Conservation (phyloP, 2,888 invertebrate genomes). For the Acheta domesticus region DNA sequence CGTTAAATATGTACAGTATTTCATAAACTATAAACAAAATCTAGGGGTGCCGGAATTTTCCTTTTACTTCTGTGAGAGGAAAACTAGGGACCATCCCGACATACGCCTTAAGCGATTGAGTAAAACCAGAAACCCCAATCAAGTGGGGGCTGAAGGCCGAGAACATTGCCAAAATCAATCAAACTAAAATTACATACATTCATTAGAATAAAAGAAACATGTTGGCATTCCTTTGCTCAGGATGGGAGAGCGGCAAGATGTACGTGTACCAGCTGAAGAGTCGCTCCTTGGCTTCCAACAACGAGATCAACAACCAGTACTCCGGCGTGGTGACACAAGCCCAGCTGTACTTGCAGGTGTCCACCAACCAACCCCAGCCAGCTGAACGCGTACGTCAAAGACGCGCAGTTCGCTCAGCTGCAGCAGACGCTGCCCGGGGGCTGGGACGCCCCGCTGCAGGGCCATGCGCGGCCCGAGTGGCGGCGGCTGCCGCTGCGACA, state of each 20-base stretch:
- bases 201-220: too few species aligned
- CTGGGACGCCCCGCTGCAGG: constrained; percentile 51
- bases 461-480: constrained; percentile 50
- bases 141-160: too few species aligned
- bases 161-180: too few species aligned
- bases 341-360: constrained; percentile 51
- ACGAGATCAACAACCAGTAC: constrained; percentile 55
- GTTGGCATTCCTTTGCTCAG: background rate
- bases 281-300: constrained; percentile 59
- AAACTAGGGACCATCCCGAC: too few species aligned
- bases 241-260: constrained; percentile 25
- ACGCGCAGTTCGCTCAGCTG: constrained; percentile 55
- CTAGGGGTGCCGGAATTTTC: too few species aligned
- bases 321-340: constrained; percentile 56
- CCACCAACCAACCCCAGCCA: constrained; percentile 44
- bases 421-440: constrained; percentile 54
- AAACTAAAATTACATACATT: too few species aligned
- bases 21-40: too few species aligned
- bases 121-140: too few species aligned
- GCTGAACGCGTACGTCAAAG: constrained; percentile 37
- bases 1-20: too few species aligned
- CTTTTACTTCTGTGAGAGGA: too few species aligned
- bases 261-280: constrained; percentile 45
- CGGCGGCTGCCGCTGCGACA: constrained; percentile 54
- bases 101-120: too few species aligned